Conservation (phyloP, 1,140 invertebrate genomes). For the Philaenus spumarius region DNA sequence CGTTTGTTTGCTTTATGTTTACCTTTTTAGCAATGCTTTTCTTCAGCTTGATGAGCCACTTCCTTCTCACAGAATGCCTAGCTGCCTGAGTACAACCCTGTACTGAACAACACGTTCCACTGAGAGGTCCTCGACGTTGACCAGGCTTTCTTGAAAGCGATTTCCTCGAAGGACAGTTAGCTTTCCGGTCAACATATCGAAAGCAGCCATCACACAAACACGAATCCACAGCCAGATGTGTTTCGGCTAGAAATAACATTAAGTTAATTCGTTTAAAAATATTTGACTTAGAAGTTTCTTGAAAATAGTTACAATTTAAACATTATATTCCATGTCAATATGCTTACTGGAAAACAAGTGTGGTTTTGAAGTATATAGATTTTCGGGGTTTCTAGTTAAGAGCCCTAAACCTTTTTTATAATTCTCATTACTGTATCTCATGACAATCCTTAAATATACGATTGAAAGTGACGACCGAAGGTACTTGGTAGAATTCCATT, state of each 20-base stretch:
- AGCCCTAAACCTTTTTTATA: too few relatives aligned
- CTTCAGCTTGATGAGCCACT: conserved; percentile 68
- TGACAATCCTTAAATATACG: too few relatives aligned
- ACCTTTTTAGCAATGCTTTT: conserved; percentile 63
- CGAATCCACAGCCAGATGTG: conserved; percentile 68
- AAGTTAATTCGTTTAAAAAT: too few relatives aligned
- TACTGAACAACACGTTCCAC: conserved; percentile 47
- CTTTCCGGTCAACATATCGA: conserved; percentile 71
- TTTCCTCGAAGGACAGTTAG: conserved; percentile 52
- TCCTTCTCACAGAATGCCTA: conserved; percentile 61
- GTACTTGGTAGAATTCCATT: too few relatives aligned
- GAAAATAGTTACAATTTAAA: not conserved
- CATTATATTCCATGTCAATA: too few relatives aligned
- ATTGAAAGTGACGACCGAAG: too few relatives aligned
- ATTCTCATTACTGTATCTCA: too few relatives aligned
- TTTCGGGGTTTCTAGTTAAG: too few relatives aligned
- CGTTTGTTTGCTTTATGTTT: conserved; percentile 26
- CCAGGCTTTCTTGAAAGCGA: conserved; percentile 4
- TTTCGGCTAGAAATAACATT: conserved; percentile 52
- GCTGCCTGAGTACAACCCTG: conserved; percentile 54
- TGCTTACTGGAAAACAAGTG: too few relatives aligned
- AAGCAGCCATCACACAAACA: conserved; percentile 80
- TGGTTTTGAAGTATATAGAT: not conserved
- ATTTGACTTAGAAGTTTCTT: conserved; percentile 10
- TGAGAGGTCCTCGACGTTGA: conserved; percentile 34